Evolutionary conservation across 2,888 invertebrate genomes (phyloP), one percentile per base, ranked within the genome.

Genomic region (Acronicta psi): DNA sequence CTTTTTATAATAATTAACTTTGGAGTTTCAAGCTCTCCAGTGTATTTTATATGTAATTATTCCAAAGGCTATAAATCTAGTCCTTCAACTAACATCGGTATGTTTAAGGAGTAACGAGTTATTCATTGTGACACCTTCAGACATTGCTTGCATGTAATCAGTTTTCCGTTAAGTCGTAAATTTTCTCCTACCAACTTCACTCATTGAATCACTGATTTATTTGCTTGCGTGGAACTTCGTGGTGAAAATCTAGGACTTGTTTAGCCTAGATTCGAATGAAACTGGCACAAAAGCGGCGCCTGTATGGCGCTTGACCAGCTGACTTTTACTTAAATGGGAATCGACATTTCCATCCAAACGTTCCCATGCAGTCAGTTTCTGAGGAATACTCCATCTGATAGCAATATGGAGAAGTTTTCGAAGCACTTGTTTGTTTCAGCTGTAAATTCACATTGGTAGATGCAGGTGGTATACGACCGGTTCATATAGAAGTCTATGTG

Each of bases 161-260:
- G 67, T 46, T 68, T 68, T 54, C 54, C 50, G 29, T 47, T 59
- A 49, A 41, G 67, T 68, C 68, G 72, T 68, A 71, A 71, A 68
- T 68, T 71, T 67, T 67, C 68, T 68, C 67, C 66, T 38, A 29
- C 46, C 51, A 36, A 20, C 34, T 18, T 34, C 14, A 45, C 54
- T 47, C 42, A n/a, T 40, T 23, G 72, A 67, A 71, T 67, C 31
- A 38, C 14, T 58, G 54, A 67, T 71, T 51, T 50, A 34, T 70
- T 65, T 46, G 38, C 42, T 51, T 52, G 40, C 46, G 42, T 53
- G 46, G 46, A 54, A 31, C 14, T 50, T 25, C 63, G 41, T 17
- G 8, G 43, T 47, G 51, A 47, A 63, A 55, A 63, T 17, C n/a
- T 37, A 17, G 38, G 13, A 31, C 20, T 20, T 44, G 38, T 42